Evolutionary conservation across 2,797 vertebrate genomes (phyloP), one percentile per base, ranked within the genome.

Genomic region (Acestrorhynchus altus): DNA sequence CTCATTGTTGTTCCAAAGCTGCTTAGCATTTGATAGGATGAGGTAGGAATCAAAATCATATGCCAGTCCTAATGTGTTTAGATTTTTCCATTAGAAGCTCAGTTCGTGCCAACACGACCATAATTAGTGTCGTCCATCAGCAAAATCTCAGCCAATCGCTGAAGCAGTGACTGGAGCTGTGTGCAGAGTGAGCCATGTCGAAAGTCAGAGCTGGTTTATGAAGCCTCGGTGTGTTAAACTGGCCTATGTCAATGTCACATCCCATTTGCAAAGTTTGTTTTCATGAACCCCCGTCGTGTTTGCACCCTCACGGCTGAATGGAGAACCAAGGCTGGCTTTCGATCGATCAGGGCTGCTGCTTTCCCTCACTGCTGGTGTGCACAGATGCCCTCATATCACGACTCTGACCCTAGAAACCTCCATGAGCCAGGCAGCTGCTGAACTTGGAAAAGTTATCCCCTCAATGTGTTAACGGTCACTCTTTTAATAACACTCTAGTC

Each of bases 81-180:
- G 91, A 92, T 92, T 93, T 91, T 90, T 84, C 86, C 89, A 94
- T 92, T 92, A 92, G 88, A 83, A 84, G 79, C 81, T 87, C 75
- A 89, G 90, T 89, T 86, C 86, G 77, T 73, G 66, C 77, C 52
- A 84, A 79, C 83, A 81, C 76, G 83, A 85, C 88, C 77, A 83
- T 90, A 92, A 93, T 93, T 92, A 91, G 87, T 87, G 88, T 86
- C 87, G 90, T 87, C 92, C 87, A 91, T 92, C 87, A 90, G 89
- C 88, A 90, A 91, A 86, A 85, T 84, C 89, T 83, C 87, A 83
- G 88, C 87, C 87, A 79, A 83, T 61, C 84, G 69, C 70, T 12
- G 82, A 81, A 85, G 83, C 83, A 91, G 91, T 78, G 13, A 66
- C 67, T 69, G 79, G 57, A 66, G 67, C 77, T 69, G 86, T 84